Evolutionary conservation across 2,888 invertebrate genomes (phyloP), one percentile per base, ranked within the genome.

Genomic region (Philonicus albiceps): DNA sequence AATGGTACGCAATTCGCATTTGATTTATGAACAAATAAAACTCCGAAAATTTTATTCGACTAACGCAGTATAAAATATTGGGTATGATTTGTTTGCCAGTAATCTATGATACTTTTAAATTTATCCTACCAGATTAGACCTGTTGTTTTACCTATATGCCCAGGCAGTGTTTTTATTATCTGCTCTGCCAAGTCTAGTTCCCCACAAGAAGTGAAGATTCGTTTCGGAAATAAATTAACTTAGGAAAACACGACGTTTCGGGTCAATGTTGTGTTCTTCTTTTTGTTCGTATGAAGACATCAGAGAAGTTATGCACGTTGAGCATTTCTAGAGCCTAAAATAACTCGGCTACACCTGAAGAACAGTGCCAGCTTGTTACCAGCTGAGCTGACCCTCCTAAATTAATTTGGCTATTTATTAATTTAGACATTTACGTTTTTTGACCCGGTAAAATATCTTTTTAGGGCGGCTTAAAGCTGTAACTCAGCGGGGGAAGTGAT

Each of bases 211-310:
- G 85, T 87, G 84, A 86, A 86, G 86, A 87, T 87, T 87, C 86
- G 86, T 86, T 86, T 87, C 78, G 86, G 87, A 85, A 86, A 87
- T 86, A 87, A 87, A 87, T 86, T 84, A 83, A 72, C 27, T 83
- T 40, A 83, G 37, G 37, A 40, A 64, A 64, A 64, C 49, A 49
- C 40, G 27, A 72, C 34, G 37, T 31, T 64, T 64, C 34, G 16
- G 55, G 34, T 64, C 37, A 81, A 40, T 64, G 55, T 31, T 55
- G 64, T 27, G 64, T 64, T 49, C 22, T 31, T 74, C 13, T 27
- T 27, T 27, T 27, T 49, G 13, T 13, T 27, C 40, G 22, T 11
- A 64, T 64, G 64, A 64, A 64, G 27, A 64, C 11, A 64, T 64
- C 27, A 22, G 22, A 72, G 11, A 16, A 30, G 27, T 72, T 27